These are phyloP conservation scores for Mionectes macconnelli DNA, from an alignment of 2,113 vertebrate species.

Conservation along the genomic window DNA sequence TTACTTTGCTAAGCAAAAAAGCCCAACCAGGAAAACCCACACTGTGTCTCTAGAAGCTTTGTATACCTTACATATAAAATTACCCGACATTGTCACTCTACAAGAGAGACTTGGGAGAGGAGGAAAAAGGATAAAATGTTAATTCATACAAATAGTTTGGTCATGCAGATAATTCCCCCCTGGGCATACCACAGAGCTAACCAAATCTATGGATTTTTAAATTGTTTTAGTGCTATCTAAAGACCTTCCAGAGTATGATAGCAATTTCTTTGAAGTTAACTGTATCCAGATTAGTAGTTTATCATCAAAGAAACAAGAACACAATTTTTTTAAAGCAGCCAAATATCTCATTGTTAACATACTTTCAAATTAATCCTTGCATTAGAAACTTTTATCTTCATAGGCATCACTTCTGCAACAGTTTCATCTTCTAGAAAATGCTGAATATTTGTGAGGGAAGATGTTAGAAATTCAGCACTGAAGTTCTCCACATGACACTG, in stretches of 20 bases:
- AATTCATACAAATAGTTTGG: not conserved
- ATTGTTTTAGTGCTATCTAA: conserved; percentile 31
- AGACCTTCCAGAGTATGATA: not conserved
- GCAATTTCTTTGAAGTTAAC: conserved; percentile 47
- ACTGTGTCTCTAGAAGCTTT: not conserved
- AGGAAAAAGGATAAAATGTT: not conserved
- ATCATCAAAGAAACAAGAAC: conserved; percentile 34
- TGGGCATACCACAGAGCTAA: not conserved
- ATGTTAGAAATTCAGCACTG: conserved; percentile 88
- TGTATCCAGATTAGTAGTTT: not conserved
- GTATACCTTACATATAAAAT: not conserved
- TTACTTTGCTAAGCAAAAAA: not conserved
- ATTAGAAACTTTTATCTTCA: conserved; percentile 92
- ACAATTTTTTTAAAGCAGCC: not conserved
- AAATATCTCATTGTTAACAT: conserved; percentile 49
- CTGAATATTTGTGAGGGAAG: conserved; percentile 89
- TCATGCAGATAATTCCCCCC: not conserved
- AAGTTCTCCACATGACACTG: conserved; percentile 89
- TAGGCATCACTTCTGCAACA: conserved; percentile 89
- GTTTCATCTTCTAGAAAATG: conserved; percentile 93
- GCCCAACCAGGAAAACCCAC: not conserved
- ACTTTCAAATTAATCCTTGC: conserved; percentile 91
- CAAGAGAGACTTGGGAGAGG: not conserved
- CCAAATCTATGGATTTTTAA: not conserved
- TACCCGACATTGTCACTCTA: not conserved